phyloP scores from a whole-genome alignment of 2,888 invertebrate species.

The Drosophila paracracens region DNA sequence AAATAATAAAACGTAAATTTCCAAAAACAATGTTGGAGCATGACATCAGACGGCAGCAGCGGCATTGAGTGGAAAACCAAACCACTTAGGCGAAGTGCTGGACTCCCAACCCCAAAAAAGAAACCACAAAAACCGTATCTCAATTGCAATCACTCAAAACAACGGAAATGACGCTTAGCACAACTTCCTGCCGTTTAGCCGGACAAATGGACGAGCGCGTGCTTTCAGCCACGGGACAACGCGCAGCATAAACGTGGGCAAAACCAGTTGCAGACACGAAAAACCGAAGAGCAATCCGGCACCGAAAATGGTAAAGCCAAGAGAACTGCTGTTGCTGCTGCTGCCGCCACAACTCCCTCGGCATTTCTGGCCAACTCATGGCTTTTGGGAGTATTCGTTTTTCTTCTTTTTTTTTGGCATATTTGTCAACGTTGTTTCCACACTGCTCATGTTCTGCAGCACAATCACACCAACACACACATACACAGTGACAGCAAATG shows the following conservation, averaged over 20 bases:
- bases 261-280: conserved; percentile 22
- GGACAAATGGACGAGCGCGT: conserved; percentile 56
- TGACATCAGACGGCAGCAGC: conserved; percentile 16
- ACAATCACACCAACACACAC: neutral
- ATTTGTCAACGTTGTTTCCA: conserved; percentile 75
- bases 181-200: conserved; percentile 75
- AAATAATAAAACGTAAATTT: conserved; percentile 31
- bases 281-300: neutral
- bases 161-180: conserved; percentile 83
- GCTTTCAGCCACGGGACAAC: conserved; percentile 56
- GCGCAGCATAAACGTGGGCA: conserved; percentile 64
- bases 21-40: conserved; percentile 12
- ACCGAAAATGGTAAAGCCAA: neutral
- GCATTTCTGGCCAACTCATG: conserved; percentile 55
- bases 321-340: conserved; percentile 2
- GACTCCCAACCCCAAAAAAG: conserved; percentile 25
- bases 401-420: conserved; percentile 61
- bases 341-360: conserved; percentile 1
- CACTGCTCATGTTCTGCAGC: conserved; percentile 44
- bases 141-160: conserved; percentile 82
- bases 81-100: conserved; percentile 33
- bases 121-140: conserved; percentile 79
- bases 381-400: conserved; percentile 33
- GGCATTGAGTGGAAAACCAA: conserved; percentile 10
- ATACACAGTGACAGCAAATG: conserved; percentile 3